Conservation (phyloP, 2,797 vertebrate species). For the Labroides dimidiatus region DNA sequence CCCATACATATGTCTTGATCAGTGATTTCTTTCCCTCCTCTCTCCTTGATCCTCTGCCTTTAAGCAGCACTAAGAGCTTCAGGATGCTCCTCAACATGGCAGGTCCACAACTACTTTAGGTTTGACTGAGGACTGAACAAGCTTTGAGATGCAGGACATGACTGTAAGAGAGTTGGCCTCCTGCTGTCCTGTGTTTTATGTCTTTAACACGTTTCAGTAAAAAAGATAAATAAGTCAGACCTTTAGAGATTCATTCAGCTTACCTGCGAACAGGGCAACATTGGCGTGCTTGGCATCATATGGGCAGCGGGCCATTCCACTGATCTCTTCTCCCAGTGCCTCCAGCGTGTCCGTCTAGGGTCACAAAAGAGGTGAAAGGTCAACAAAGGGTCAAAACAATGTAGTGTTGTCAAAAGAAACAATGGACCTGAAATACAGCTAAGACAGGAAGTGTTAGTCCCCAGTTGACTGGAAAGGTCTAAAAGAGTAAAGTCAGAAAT, state of each 20-base stretch:
- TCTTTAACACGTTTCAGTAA: neutral
- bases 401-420: constrained; percentile 39
- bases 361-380: constrained; percentile 61
- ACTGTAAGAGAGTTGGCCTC: too few relatives aligned
- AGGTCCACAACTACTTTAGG: too few relatives aligned
- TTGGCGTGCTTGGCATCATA: constrained; percentile 99
- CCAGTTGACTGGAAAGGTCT: constrained; percentile 19
- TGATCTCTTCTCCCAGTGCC: constrained; percentile 94
- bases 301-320: constrained; percentile 98
- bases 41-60: too few relatives aligned
- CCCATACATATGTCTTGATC: too few relatives aligned
- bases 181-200: too few relatives aligned
- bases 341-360: constrained; percentile 93
- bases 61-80: too few relatives aligned
- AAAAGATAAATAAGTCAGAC: neutral
- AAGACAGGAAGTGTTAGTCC: constrained; percentile 26
- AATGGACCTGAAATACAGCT: constrained; percentile 31
- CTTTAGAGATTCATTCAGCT: constrained; percentile 42
- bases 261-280: constrained; percentile 96
- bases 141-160: too few relatives aligned
- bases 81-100: too few relatives aligned
- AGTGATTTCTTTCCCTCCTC: too few relatives aligned
- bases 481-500: constrained; percentile 18
- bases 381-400: constrained; percentile 50
- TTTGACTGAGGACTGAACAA: too few relatives aligned